Base-by-base conservation (phyloP, 2,113 vertebrate genomes). In the Oryctolagus cuniculus region DNA sequence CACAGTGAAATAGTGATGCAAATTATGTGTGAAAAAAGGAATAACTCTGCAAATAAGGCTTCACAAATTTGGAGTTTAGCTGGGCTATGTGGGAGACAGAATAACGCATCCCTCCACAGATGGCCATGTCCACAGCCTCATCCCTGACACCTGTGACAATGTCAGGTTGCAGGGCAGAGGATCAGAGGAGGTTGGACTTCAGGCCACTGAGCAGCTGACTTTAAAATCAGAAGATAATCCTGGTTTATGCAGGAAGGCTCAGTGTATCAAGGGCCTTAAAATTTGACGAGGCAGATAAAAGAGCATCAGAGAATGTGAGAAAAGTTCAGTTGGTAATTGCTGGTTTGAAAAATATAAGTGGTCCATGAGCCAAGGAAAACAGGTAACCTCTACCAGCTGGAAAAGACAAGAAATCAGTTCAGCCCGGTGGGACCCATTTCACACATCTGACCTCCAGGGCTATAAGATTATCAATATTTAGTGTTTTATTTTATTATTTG, bases 1-100 rank as follows among this genome's bases (percentile, higher is more conserved):
- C 38, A 44, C 27, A 66, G 49, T 27, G 91, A 87, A 77, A 63
- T 0, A 7, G 0, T 81, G 80, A 86, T 69, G 38, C 34, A 79
- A 78, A 53, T 16, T 95, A 64, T 49, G 10, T 8, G 63, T 86
- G 44, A 34, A 97, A 88, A 86, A 96, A 19, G n/a, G 96, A 36
- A 38, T 51, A 5, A 51, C 55, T 72, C 21, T 51, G 61, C 82
- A 78, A 94, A 58, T 36, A 94, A 78, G 29, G 2, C 36, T 87
- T 92, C 49, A 63, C 29, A 79, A 66, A 87, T 10, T 49, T 11
- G 29, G 12, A 38, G 6, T 85, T 88, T 61, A 80, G 44, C 24
- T 86, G 77, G 24, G 5, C 64, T 96, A 2, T 12, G 2, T 67
- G 7, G 6, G 34, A 44, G 22, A 51, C 51, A 92, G 70, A 38